Conservation (phyloP, 2,888 invertebrate genomes). For the Xestia xanthographa region DNA sequence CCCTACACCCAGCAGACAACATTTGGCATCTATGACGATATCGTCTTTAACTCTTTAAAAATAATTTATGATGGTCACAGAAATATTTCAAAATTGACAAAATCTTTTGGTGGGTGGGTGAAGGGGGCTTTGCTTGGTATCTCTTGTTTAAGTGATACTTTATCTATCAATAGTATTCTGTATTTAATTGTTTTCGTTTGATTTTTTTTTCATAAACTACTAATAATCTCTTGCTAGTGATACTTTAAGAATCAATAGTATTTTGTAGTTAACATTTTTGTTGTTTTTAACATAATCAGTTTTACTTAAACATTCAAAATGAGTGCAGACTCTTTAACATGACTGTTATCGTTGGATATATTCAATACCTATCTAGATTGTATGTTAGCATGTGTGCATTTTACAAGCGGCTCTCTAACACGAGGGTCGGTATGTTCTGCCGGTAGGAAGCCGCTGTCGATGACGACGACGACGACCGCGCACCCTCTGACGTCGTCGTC, state of each 20-base stretch:
- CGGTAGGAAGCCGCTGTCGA: constrained; percentile 89
- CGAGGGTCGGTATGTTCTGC: constrained; percentile 81
- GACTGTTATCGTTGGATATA: constrained; percentile 12
- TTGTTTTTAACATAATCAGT: constrained; percentile 23
- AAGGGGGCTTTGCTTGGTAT: constrained; percentile 91
- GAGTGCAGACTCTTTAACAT: constrained; percentile 6
- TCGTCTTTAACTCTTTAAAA: constrained; percentile 47
- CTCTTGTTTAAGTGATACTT: constrained; percentile 80
- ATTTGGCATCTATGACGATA: constrained; percentile 73
- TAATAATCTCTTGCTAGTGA: constrained; percentile 37
- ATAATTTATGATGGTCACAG: constrained; percentile 44
- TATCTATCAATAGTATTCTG: constrained; percentile 49
- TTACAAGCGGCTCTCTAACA: constrained; percentile 79
- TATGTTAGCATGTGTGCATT: constrained; percentile 41
- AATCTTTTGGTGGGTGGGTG: constrained; percentile 90
- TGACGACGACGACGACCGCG: constrained; percentile 91
- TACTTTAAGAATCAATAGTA: constrained; percentile 6
- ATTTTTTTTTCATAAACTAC: constrained; percentile 35
- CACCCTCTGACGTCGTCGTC: constrained; percentile 90
- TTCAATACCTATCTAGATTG: constrained; percentile 11
- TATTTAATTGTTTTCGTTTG: constrained; percentile 43
- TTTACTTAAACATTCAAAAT: constrained; percentile 1
- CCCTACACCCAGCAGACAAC: constrained; percentile 88
- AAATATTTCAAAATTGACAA: constrained; percentile 79
- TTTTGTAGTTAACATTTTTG: constrained; percentile 1